phyloP scores from a whole-genome alignment of 2,113 vertebrate species.

The Protomyctophum bolini region DNA sequence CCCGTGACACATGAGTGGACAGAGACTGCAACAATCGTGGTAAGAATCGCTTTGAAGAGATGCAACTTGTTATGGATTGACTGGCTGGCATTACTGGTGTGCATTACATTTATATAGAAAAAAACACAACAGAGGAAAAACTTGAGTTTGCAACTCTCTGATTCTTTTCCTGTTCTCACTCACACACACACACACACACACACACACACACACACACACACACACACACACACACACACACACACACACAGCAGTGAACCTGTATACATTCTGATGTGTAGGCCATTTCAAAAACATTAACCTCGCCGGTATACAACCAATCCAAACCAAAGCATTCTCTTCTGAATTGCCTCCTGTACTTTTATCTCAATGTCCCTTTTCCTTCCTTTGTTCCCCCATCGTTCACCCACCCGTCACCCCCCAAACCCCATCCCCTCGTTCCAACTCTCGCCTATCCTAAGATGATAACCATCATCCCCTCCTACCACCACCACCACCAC shows the following conservation, averaged over 20 bases:
- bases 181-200: constrained; percentile 19
- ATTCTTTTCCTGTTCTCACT: no score
- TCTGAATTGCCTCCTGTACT: constrained; percentile 2
- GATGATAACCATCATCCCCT: neutral
- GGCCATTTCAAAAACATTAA: neutral
- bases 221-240: constrained; percentile 15
- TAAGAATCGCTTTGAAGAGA: no score
- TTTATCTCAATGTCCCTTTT: neutral
- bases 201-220: constrained; percentile 25
- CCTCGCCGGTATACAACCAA: neutral
- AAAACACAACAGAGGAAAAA: no score
- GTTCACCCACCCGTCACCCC: neutral
- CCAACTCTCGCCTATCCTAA: neutral
- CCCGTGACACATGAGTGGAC: no score
- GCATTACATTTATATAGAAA: no score
- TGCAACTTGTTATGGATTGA: no score
- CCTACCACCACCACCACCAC: constrained; percentile 8
- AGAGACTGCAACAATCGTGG: no score
- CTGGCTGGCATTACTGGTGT: no score
- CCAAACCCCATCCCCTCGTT: neutral
- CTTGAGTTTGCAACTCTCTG: no score
- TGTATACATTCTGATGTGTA: neutral
- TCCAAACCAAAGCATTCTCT: neutral
- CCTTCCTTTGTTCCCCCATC: neutral
- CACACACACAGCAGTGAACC: constrained; percentile 17